These are phyloP conservation scores for Laodelphax striatellus DNA, from an alignment of 1,140 invertebrate species.

Conservation along the genomic window DNA sequence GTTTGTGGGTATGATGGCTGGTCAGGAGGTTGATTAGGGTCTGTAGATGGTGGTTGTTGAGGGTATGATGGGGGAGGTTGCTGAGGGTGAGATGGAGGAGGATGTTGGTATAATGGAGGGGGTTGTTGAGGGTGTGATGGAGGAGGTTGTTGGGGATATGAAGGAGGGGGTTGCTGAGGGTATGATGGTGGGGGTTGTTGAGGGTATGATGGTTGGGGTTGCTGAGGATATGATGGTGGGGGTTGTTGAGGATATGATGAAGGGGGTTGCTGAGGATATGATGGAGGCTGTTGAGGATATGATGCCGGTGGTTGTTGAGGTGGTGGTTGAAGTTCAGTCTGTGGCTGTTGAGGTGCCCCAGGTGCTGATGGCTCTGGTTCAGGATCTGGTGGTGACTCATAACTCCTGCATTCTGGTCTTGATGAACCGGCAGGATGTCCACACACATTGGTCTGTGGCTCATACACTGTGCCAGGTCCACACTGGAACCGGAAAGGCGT, in stretches of 20 bases:
- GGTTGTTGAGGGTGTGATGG: background rate
- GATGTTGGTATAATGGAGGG: background rate
- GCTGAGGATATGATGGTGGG: background rate
- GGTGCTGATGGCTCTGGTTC: slow-evolving; percentile 8
- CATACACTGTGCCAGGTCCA: slow-evolving; percentile 55
- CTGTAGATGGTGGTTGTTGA: background rate
- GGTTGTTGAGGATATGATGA: slow-evolving; percentile 1
- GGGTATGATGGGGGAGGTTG: background rate
- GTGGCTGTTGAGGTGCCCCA: slow-evolving; percentile 3
- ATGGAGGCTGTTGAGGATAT: background rate
- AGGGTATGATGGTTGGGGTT: background rate
- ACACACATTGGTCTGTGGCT: slow-evolving; percentile 48
- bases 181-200: background rate
- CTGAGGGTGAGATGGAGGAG: background rate
- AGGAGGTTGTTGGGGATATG: background rate
- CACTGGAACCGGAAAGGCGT: slow-evolving; percentile 50
- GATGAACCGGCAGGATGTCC: slow-evolving; percentile 51
- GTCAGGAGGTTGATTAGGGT: background rate
- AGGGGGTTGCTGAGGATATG: background rate
- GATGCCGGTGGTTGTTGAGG: background rate
- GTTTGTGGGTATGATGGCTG: background rate
- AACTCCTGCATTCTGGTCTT: slow-evolving; percentile 36
- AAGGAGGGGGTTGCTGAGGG: background rate
- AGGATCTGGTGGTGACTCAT: slow-evolving; percentile 7
- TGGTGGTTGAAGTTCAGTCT: slow-evolving; percentile 4